Evolutionary conservation across 2,797 vertebrate genomes (phyloP), one percentile per base, ranked within the genome.

Genomic region (Diceros bicornis): DNA sequence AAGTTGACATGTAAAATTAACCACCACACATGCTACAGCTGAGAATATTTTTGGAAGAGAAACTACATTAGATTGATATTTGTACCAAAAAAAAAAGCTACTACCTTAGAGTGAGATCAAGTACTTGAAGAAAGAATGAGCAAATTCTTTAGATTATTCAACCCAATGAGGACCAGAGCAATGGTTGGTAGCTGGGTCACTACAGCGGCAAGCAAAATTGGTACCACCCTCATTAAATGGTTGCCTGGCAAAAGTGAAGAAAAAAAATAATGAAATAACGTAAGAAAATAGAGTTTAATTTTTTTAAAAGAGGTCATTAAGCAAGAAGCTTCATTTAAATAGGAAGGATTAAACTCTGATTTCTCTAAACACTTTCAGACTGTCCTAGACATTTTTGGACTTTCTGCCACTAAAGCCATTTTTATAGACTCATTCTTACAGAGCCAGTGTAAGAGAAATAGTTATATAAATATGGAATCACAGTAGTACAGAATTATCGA

Each of bases 351-450:
- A 18, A 47, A 79, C 27, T 18, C 41, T 32, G 18, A 8, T 68
- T 85, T 91, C 37, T 81, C n/a, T 27, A 66, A 85, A 90, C 18
- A 47, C 14, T 83, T 87, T 82, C 47, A 83, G 88, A 74, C 16
- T 90, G 37, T 57, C 20, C 37, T 84, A 77, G 25, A 55, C 9
- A 25, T 88, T 52, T 88, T 74, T 78, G 25, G 66, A 68, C 23
- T 18, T 29, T 91, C 61, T 92, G 37, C 69, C n/a, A 74, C 55
- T 74, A 52, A 41, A 55, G 12, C 3, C 71, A 37, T 77, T 84
- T 96, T 83, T 83, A 78, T 25, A 64, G 47, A 84, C 44, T 84
- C 41, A 62, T 78, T 93, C 50, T 72, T 71, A 93, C 37, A 55
- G 55, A 93, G 32, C 0, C 23, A 13, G 23, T 41, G 2, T 44